Base-by-base conservation (phyloP, 2,888 invertebrate genomes). In the Drosophila vallismaia region DNA sequence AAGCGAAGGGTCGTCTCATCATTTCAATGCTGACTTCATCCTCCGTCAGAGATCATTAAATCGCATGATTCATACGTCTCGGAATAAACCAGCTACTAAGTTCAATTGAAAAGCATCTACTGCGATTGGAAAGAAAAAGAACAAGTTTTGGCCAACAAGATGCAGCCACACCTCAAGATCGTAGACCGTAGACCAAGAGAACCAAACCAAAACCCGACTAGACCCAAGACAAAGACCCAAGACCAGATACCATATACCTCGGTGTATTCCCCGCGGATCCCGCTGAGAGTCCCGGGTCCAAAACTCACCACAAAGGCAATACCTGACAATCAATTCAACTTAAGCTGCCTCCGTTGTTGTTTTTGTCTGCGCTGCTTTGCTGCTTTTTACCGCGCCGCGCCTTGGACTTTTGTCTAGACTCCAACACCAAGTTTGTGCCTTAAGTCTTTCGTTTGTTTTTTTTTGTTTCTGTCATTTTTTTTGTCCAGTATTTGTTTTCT, bases 11-110 rank as follows among this genome's bases (percentile, higher is more conserved):
- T 53, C 56, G n/a, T 36, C 36, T 45, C 46, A 45, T 68, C 62
- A 46, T 44, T 75, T 52, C 66, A 56, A 51, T 60, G 69, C 81
- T 78, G 85, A 80, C 79, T 80, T 85, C 79, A 85, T 71, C 76
- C 42, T 36, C 33, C 44, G 51, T 53, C 44, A 48, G n/a, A n/a
- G 44, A 59, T 79, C 76, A 82, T 86, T 82, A 86, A 86, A 81
- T 74, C 70, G 72, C 69, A 70, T 82, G 81, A 82, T 76, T 82
- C 81, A 82, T 76, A 52, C 71, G 57, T 66, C 69, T 77, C 52
- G 57, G 51, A 79, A 64, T 77, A 80, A 71, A 48, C 56, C 62
- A 75, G 44, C 19, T 19, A 69, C 63, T 59, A 57, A 44, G 59
- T 70, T 53, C 49, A 70, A 62, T 50, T 69, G 60, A 71, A 49